Conservation (phyloP, 2,888 invertebrate species). For the Taphrorychus bicolor region DNA sequence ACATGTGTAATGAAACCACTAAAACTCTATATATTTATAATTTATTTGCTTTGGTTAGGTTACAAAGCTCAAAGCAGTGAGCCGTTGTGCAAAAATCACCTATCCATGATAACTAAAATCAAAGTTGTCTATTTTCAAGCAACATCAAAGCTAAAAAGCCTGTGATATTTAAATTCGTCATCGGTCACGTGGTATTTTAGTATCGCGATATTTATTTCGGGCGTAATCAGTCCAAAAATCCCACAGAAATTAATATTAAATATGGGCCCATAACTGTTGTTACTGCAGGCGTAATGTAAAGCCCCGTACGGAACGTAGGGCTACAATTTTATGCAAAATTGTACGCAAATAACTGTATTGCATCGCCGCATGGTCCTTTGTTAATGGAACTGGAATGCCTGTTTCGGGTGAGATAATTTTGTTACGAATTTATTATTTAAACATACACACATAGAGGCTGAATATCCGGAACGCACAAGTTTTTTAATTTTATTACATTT, state of each 20-base stretch:
- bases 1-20: too few relatives aligned
- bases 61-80: too few relatives aligned
- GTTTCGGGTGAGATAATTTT: conserved; percentile 24
- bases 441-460: background rate
- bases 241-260: background rate
- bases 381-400: conserved; percentile 31
- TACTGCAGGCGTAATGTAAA: background rate
- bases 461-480: background rate
- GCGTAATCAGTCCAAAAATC: background rate
- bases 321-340: conserved; percentile 32
- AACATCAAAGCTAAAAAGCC: too few relatives aligned
- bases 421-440: conserved; percentile 27
- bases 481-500: background rate
- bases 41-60: too few relatives aligned
- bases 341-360: conserved; percentile 25
- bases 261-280: background rate
- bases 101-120: too few relatives aligned
- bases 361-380: conserved; percentile 23
- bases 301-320: conserved; percentile 13
- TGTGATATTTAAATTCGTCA: too few relatives aligned
- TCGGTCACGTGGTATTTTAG: too few relatives aligned
- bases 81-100: too few relatives aligned
- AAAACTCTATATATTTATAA: too few relatives aligned
- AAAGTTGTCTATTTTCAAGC: too few relatives aligned
- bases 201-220: too few relatives aligned